Conservation (phyloP, 2,888 invertebrate species). For the Ectemnius lituratus region DNA sequence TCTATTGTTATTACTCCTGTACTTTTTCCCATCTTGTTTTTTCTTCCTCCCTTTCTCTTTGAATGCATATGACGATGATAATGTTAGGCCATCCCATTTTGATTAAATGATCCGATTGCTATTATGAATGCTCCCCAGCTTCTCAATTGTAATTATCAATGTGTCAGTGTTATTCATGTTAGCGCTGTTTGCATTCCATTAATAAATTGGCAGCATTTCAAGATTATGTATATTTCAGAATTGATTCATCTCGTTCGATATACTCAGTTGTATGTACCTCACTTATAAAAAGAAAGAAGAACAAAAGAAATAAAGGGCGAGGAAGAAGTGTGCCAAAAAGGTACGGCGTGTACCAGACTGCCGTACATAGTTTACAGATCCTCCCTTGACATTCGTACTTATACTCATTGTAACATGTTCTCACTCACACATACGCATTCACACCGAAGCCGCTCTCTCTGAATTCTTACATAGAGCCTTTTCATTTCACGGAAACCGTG, state of each 20-base stretch:
- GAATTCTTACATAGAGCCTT: constrained; percentile 35
- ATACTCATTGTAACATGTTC: constrained; percentile 46
- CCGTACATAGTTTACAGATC: constrained; percentile 41
- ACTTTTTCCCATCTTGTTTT: constrained; percentile 36
- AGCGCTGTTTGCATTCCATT: constrained; percentile 53
- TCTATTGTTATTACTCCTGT: constrained; percentile 67
- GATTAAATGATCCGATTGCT: constrained; percentile 32
- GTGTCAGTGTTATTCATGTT: constrained; percentile 35
- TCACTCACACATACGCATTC: constrained; percentile 38
- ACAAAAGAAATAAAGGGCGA: constrained; percentile 1
- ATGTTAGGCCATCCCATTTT: constrained; percentile 26
- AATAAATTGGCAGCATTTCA: constrained; percentile 63
- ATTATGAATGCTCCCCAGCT: constrained; percentile 34
- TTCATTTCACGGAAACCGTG: constrained; percentile 42
- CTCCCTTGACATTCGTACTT: constrained; percentile 38
- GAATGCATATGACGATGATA: constrained; percentile 48
- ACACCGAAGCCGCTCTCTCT: constrained; percentile 33
- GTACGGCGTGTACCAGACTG: constrained; percentile 61
- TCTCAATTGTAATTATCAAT: constrained; percentile 16
- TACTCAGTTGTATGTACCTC: constrained; percentile 28
- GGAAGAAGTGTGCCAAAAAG: constrained; percentile 49
- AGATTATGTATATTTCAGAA: constrained; percentile 46
- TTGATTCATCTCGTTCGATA: constrained; percentile 31
- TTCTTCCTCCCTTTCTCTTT: constrained; percentile 39
- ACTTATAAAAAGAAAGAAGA: constrained; percentile 41